Percentiles rank a stretch among this genome's conserved stretches.
Evolutionary conservation across 2,797 vertebrate species (phyloP).

Genomic region (Presbytis comata): DNA sequence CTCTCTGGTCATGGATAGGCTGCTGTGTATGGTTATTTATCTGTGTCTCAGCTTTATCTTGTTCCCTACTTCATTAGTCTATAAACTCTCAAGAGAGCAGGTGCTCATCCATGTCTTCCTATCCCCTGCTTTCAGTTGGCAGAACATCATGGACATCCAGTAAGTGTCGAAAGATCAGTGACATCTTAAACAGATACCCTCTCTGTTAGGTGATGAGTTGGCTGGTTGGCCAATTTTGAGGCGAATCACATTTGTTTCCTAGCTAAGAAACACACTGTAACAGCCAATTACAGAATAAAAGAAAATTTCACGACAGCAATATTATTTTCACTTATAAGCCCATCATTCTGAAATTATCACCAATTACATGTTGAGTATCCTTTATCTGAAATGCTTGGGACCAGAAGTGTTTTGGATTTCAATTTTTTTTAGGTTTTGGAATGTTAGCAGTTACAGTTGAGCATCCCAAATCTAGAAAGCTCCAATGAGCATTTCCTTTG

Average conservation of each 20-base stretch:
- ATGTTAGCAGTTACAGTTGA: not conserved
- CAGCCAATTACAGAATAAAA: not conserved
- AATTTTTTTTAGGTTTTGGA: not conserved
- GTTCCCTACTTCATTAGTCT: not conserved
- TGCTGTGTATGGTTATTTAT: not conserved
- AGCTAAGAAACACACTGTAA: not conserved
- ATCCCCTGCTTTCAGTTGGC: not conserved
- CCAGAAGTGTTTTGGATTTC: not conserved
- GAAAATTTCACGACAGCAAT: not conserved
- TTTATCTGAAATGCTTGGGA: not conserved
- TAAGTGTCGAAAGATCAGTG: not conserved
- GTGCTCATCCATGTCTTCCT: not conserved
- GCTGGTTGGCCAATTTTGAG: not conserved
- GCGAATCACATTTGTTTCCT: not conserved
- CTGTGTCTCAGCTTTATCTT: not conserved
- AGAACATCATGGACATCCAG: not conserved
- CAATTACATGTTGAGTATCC: not conserved
- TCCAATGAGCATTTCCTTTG: not conserved
- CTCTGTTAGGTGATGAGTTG: not conserved
- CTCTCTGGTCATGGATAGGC: not conserved
- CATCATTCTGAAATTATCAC: conserved; percentile 5
- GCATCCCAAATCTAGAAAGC: not conserved
- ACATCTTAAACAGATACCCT: not conserved
- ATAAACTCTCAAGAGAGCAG: not conserved
- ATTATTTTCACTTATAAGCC: conserved; percentile 26